Conservation (phyloP, 2,797 vertebrate genomes). For the Typhlichthys subterraneus region DNA sequence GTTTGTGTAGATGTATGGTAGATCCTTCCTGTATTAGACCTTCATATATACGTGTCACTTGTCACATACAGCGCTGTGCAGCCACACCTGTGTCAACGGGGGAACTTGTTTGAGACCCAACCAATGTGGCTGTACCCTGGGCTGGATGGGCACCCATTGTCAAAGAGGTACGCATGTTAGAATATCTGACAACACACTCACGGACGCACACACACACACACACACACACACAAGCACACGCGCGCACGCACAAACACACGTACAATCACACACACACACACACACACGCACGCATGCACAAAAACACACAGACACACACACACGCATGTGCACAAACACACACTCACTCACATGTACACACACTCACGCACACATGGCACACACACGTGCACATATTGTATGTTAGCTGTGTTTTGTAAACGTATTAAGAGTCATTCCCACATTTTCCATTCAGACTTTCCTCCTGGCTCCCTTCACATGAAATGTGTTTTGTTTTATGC, state of each 20-base stretch:
- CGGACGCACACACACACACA: constrained; percentile 6
- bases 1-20: neutral
- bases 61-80: constrained; percentile 79
- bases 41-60: constrained; percentile 14
- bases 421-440: too few relatives aligned
- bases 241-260: too few relatives aligned
- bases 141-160: constrained; percentile 85
- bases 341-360: too few relatives aligned
- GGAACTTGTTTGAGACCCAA: constrained; percentile 82
- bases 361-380: neutral
- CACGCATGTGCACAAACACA: neutral
- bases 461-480: too few relatives aligned
- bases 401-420: too few relatives aligned
- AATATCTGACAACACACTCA: constrained; percentile 3
- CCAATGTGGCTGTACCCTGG: constrained; percentile 78
- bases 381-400: neutral
- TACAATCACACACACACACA: neutral
- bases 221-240: neutral
- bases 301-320: neutral
- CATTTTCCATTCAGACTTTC: neutral
- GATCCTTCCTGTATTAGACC: neutral
- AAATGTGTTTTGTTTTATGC: too few relatives aligned
- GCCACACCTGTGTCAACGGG: constrained; percentile 81
- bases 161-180: constrained; percentile 80
- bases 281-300: constrained; percentile 18